These are phyloP conservation scores for Hormaphis cornu DNA, from an alignment of 1,140 invertebrate species.

Conservation along the genomic window DNA sequence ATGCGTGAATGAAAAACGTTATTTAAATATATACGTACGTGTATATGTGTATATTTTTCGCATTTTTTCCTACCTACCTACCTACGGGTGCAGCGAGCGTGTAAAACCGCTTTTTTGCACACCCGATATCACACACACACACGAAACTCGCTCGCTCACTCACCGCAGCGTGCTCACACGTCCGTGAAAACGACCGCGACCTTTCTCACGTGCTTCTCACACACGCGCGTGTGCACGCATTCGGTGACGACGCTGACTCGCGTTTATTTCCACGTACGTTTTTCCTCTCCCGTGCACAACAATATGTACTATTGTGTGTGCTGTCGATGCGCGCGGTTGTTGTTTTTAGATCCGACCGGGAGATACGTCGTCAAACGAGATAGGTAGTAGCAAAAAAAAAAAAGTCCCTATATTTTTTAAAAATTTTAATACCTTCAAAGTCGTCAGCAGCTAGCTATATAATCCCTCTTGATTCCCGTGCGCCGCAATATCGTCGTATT, in stretches of 20 bases:
- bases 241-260: too few relatives aligned
- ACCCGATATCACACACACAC: conserved; percentile 23
- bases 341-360: conserved; percentile 25
- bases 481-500: too few relatives aligned
- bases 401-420: too few relatives aligned
- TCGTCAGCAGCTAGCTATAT: too few relatives aligned
- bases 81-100: background rate
- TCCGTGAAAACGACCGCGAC: conserved; percentile 23
- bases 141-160: background rate
- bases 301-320: background rate
- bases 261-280: background rate
- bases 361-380: background rate
- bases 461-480: too few relatives aligned
- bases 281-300: too few relatives aligned
- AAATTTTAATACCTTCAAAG: conserved; percentile 8
- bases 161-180: background rate
- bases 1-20: conserved; percentile 28
- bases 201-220: conserved; percentile 7
- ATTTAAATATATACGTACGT: background rate
- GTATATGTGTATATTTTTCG: background rate
- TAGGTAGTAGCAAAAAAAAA: background rate
- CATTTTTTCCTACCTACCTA: background rate
- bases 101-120: conserved; percentile 19
- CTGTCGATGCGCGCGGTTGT: background rate
- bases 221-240: too few relatives aligned